Evolutionary conservation across 2,888 invertebrate genomes (phyloP).

Genomic region (Pimpla rufipes): DNA sequence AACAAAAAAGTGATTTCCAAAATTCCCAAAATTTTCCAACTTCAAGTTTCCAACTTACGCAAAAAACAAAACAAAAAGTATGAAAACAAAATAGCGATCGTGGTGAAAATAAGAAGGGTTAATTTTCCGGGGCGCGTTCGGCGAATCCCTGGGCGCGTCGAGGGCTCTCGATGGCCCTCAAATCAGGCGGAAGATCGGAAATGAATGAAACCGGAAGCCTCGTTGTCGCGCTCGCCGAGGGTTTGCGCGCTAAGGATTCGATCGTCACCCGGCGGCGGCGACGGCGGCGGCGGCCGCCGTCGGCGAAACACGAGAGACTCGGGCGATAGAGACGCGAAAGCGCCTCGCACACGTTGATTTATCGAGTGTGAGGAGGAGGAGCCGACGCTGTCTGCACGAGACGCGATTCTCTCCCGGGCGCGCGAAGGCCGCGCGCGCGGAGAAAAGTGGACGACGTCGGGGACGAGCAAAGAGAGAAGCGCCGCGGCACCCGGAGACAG

Average conservation of each 20-base stretch:
- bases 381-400: neutral
- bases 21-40: too few species aligned
- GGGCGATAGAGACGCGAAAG: conserved; percentile 35
- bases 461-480: conserved; percentile 20
- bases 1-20: too few species aligned
- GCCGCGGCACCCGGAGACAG: conserved; percentile 58
- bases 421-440: conserved; percentile 9
- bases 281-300: neutral
- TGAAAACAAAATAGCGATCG: too few species aligned
- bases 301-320: conserved; percentile 42
- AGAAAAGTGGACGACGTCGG: conserved; percentile 68
- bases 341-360: conserved; percentile 57
- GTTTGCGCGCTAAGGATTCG: conserved; percentile 23
- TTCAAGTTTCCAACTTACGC: too few species aligned
- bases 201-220: conserved; percentile 32
- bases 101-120: too few species aligned
- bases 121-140: too few species aligned
- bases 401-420: conserved; percentile 22
- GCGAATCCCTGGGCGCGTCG: too few species aligned
- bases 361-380: conserved; percentile 58
- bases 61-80: too few species aligned
- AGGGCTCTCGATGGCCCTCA: neutral
- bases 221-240: conserved; percentile 9
- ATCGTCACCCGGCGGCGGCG: neutral
- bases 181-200: neutral